Base-by-base conservation (phyloP, 1,140 invertebrate species). In the Aphelinus certus region DNA sequence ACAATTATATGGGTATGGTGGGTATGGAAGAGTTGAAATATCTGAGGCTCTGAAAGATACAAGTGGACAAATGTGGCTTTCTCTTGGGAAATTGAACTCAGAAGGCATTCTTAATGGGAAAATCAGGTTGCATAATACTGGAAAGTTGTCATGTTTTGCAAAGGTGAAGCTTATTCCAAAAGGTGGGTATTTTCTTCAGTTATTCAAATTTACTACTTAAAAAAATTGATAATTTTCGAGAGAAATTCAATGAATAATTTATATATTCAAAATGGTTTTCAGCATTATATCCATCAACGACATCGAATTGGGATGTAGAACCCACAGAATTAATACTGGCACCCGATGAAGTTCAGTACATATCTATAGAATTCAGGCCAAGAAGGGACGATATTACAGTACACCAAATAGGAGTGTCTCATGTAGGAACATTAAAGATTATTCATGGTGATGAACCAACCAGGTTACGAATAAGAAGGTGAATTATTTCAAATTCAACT, bases 1-100 rank as follows among this genome's bases (percentile, higher is more conserved):
- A 57, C 79, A 78, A 58, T 80, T 90, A 26, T 88, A 83, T 77
- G 89, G 89, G 26, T 89, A 89, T 76, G 89, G 89, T 10, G 89
- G 89, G 7, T 83, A 78, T 70, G 81, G 83, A 45, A 88, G 84
- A 80, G 77, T 89, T 2, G 85, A 88, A 71, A 85, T 90, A 58
- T 81, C 80, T 4, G 84, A 88, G 79, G 83, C 86, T 4, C 82
- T 85, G 48, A 88, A 88, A 82, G 89, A 89, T 67, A 86, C 85
- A n/a, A 84, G 81, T 45, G 87, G 85, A 49, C 88, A 87, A 81
- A 84, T 87, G 79, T 89, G 88, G 88, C 77, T 89, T 42, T 87
- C 88, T 1, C 77, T 90, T 6, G 89, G 89, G 48, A 85, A 83
- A 73, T 73, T 90, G 5, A 86, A 85, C 74, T 81, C 83, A 5